phyloP scores from a whole-genome alignment of 2,113 vertebrate genomes.

The Edolisoma coerulescens region DNA sequence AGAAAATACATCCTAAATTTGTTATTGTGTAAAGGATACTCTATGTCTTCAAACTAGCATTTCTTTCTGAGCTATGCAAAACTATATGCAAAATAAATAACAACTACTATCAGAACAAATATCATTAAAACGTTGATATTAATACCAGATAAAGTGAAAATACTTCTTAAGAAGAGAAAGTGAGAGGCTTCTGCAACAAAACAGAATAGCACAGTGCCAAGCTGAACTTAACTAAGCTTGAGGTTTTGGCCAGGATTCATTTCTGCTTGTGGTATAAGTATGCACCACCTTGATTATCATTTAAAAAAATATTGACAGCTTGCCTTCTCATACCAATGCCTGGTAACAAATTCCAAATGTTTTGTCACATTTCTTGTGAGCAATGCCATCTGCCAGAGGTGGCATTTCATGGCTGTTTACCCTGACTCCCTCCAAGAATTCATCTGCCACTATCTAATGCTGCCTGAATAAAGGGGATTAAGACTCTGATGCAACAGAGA shows the following conservation, averaged over 20 bases:
- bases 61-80: background rate
- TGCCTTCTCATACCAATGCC: conserved; percentile 76
- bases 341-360: conserved; percentile 84
- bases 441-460: conserved; percentile 88
- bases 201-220: background rate
- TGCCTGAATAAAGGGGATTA: conserved; percentile 87
- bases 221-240: conserved; percentile 30
- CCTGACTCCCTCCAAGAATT: conserved; percentile 89
- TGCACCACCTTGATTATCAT: conserved; percentile 72
- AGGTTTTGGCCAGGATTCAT: conserved; percentile 45
- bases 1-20: background rate
- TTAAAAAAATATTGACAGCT: conserved; percentile 84
- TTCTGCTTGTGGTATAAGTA: conserved; percentile 48
- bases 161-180: background rate
- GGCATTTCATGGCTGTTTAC: conserved; percentile 90
- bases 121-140: background rate
- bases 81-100: background rate
- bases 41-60: rapidly evolving
- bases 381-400: conserved; percentile 88
- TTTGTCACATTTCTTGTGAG: conserved; percentile 87
- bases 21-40: background rate
- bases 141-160: background rate
- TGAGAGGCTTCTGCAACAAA: background rate
- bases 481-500: conserved; percentile 89
- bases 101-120: background rate